phyloP scores from a whole-genome alignment of 1,140 invertebrate genomes.

The Hypothenemus hampei region DNA sequence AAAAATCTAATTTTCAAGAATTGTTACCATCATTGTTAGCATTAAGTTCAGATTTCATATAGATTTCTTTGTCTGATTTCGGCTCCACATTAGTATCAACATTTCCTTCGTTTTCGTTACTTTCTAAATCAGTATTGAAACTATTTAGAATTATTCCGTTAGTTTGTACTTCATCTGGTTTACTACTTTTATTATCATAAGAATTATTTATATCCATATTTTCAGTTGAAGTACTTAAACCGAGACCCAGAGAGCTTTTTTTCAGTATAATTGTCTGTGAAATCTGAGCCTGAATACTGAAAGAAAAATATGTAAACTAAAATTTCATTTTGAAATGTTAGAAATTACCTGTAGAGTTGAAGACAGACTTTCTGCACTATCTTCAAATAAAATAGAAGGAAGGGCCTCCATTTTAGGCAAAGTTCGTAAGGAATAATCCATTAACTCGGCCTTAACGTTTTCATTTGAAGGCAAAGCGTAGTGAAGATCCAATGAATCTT shows the following conservation, averaged over 20 bases:
- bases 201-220: too few species aligned
- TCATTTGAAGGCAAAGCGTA: slow-evolving; percentile 22
- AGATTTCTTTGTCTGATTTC: too few species aligned
- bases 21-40: too few species aligned
- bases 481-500: slow-evolving; percentile 35
- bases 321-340: too few species aligned
- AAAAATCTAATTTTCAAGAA: too few species aligned
- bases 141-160: too few species aligned
- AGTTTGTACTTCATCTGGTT: too few species aligned
- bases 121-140: too few species aligned
- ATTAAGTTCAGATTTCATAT: too few species aligned
- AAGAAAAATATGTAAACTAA: slow-evolving; percentile 3
- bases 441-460: slow-evolving; percentile 37
- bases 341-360: slow-evolving; percentile 21
- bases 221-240: neutral
- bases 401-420: slow-evolving; percentile 36
- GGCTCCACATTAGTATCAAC: too few species aligned
- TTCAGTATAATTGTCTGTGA: slow-evolving; percentile 18
- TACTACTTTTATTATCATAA: too few species aligned
- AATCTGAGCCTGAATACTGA: slow-evolving; percentile 19
- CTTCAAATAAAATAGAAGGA: slow-evolving; percentile 37
- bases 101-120: too few species aligned
- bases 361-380: slow-evolving; percentile 25
- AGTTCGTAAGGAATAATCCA: slow-evolving; percentile 32
- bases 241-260: neutral